Evolutionary conservation across 2,888 invertebrate species (phyloP).

Genomic region (Eudasyphora cyanicolor): DNA sequence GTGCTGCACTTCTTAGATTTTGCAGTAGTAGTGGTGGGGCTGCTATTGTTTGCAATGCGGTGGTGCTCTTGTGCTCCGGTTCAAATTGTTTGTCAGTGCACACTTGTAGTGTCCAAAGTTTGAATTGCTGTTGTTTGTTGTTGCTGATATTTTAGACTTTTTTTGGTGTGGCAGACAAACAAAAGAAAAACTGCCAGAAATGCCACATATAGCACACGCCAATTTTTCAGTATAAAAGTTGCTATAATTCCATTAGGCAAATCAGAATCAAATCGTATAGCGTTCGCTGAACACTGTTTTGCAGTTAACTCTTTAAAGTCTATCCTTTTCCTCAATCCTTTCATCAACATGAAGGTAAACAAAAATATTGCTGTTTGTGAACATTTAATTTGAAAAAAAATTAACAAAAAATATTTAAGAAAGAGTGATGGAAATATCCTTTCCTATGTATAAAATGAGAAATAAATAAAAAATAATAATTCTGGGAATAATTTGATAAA

Average conservation of each 20-base stretch:
- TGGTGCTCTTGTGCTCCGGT: constrained; percentile 30
- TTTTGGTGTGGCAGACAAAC: constrained; percentile 57
- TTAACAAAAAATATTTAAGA: too few species aligned
- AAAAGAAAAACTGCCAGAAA: neutral
- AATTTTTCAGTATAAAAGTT: constrained; percentile 78
- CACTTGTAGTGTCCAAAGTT: neutral
- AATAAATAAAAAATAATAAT: too few species aligned
- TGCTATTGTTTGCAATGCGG: neutral
- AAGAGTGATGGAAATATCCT: too few species aligned
- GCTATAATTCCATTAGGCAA: constrained; percentile 75
- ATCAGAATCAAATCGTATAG: constrained; percentile 77
- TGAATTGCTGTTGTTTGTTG: too few species aligned
- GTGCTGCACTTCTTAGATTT: constrained; percentile 39
- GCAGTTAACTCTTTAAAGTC: too few species aligned
- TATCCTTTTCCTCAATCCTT: constrained; percentile 59
- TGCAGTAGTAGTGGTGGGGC: constrained; percentile 29
- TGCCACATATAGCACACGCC: constrained; percentile 35
- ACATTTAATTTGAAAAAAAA: too few species aligned
- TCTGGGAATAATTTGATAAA: too few species aligned
- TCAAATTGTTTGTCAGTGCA: neutral
- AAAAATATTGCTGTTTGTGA: neutral
- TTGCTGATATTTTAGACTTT: constrained; percentile 7
- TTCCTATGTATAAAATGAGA: too few species aligned
- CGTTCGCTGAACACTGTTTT: constrained; percentile 78
- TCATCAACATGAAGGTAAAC: constrained; percentile 79